Base-by-base conservation (phyloP, 37 sponge, comb jelly and placozoan species). In the Lycopodina hypogea region DNA sequence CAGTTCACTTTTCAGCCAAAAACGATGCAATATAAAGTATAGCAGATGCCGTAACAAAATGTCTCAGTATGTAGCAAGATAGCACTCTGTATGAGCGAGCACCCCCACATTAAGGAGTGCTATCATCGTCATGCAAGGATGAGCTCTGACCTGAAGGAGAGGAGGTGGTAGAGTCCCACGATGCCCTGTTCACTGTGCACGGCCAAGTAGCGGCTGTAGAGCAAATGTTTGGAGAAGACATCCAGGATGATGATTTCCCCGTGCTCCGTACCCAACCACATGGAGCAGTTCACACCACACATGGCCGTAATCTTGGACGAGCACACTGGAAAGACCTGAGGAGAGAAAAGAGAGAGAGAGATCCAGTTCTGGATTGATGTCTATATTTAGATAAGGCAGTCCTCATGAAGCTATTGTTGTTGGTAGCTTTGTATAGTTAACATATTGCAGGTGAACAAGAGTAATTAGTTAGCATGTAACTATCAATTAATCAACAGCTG, bases 181-280 rank as follows among this genome's bases (percentile, higher is more conserved):
- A 91, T 83, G 26, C 80, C 78, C 68, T 89, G 84, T 42, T 80
- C 77, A 0, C 72, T 33, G 21, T n/a, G 48, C 36, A 89, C 37
- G 24, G 90, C 64, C 29, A 93, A 81, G 2, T 75, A 53, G 23
- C 93, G 79, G 42, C 82, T 61, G 51, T 83, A 58, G 51, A 85
- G 78, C 26, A 59, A 42, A 21, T 84, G 68, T 21, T 79, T 63
- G 42, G 87, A 69, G 67, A 78, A 36, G n/a, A 87, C 87, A 34
- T 83, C 81, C 28, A 58, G 81, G 35, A 93, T 42, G 65, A 64
- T 75, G 29, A 93, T 62, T 34, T 75, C 28, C 11, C 94, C 94
- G 22, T 83, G 57, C 29, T 86, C 84, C 4, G 87, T 83, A 0
- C 94, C 94, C 36, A 93, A 39, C 94, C 94, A 93, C 82, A 92